Conservation (phyloP, 64 coral and sea anemone genomes). For the Stichodactyla helianthus region DNA sequence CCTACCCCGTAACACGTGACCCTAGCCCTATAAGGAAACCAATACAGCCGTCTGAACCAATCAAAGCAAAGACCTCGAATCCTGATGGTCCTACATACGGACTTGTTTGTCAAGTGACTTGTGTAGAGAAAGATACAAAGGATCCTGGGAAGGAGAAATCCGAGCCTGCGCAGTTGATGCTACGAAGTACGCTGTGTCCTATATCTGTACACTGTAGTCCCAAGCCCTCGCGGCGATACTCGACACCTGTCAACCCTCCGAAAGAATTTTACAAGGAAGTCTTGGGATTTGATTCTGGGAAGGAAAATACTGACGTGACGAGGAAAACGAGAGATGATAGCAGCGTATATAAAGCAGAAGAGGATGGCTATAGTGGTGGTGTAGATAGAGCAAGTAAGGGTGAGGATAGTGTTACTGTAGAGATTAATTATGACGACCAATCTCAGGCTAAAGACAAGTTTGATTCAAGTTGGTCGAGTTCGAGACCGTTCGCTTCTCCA, state of each 20-base stretch:
- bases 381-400: neutral
- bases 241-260: constrained; percentile 10
- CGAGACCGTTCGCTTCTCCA: neutral
- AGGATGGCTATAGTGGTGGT: neutral
- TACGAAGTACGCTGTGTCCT: constrained; percentile 14
- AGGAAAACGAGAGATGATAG: neutral
- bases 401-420: neutral
- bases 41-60: neutral
- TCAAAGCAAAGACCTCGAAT: neutral
- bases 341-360: neutral
- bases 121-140: neutral
- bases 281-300: neutral
- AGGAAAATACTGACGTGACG: neutral
- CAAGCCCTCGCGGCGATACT: constrained; percentile 10
- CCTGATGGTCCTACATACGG: neutral
- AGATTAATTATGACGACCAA: neutral
- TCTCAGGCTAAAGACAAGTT: neutral
- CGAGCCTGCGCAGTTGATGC: constrained; percentile 21
- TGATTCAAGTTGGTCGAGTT: neutral
- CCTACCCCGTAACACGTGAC: constrained; percentile 34
- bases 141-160: neutral
- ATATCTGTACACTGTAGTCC: constrained; percentile 29
- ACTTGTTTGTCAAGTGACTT: constrained; percentile 15
- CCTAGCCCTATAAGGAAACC: constrained; percentile 25
- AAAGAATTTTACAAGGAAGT: constrained; percentile 26